phyloP scores from a whole-genome alignment of 2,888 invertebrate genomes.

The Margaritifera margaritifera region DNA sequence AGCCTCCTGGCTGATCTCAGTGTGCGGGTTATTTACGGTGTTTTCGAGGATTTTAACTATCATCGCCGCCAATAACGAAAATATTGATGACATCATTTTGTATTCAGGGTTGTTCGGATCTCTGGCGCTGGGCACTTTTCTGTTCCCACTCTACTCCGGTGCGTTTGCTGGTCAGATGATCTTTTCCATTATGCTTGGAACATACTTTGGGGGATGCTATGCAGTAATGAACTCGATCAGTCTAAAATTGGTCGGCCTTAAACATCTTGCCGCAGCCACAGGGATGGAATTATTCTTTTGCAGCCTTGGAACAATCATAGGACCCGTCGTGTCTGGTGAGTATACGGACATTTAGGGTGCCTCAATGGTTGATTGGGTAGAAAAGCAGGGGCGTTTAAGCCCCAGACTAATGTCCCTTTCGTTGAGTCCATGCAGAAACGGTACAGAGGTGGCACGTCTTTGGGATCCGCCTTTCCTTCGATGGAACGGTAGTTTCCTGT shows the following conservation, averaged over 20 bases:
- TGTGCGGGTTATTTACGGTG: conserved; percentile 35
- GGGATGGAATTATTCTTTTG: conserved; percentile 38
- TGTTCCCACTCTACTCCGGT: conserved; percentile 38
- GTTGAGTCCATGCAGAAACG: no score
- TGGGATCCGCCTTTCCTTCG: no score
- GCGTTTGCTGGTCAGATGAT: conserved; percentile 33
- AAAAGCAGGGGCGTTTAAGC: no score
- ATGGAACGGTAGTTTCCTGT: no score
- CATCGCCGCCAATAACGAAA: conserved; percentile 29
- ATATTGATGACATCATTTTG: conserved; percentile 39
- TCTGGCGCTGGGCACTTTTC: conserved; percentile 31
- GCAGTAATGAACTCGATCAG: conserved; percentile 43
- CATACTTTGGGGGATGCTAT: conserved; percentile 44
- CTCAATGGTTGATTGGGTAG: no score
- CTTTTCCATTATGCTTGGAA: conserved; percentile 34
- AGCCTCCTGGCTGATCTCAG: conserved; percentile 30
- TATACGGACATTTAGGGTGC: not conserved
- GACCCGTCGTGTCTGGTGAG: conserved; percentile 43
- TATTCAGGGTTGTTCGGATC: conserved; percentile 36
- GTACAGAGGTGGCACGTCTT: no score
- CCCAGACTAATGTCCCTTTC: no score
- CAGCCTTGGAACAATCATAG: conserved; percentile 36
- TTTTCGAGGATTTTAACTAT: conserved; percentile 35
- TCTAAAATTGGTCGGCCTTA: conserved; percentile 30
- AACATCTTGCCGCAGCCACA: conserved; percentile 34